Evolutionary conservation across 1,140 invertebrate species (phyloP).

Genomic region (Dermatophagoides farinae): DNA sequence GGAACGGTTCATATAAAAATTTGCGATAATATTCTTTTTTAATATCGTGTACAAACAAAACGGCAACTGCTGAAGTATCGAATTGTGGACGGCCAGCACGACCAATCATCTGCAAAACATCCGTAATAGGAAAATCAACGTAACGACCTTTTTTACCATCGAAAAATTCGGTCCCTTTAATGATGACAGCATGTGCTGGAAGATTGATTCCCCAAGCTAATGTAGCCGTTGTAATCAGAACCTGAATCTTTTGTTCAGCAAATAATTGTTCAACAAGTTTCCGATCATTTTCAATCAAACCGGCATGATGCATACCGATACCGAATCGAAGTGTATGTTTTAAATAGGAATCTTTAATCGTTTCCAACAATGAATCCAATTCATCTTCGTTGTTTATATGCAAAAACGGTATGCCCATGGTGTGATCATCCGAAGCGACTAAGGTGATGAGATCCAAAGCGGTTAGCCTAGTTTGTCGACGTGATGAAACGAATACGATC

Average conservation of each 20-base stretch:
- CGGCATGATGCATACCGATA: slow-evolving; percentile 95
- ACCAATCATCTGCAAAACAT: slow-evolving; percentile 95
- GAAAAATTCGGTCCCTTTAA: slow-evolving; percentile 83
- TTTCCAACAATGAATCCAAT: slow-evolving; percentile 33
- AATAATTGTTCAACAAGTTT: slow-evolving; percentile 83
- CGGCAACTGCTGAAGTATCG: slow-evolving; percentile 82
- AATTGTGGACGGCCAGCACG: slow-evolving; percentile 87
- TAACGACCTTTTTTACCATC: slow-evolving; percentile 91
- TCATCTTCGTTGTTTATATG: slow-evolving; percentile 62
- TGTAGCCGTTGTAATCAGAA: slow-evolving; percentile 90
- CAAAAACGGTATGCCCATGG: slow-evolving; percentile 53
- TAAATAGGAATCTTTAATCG: slow-evolving; percentile 65
- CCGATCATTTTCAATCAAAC: slow-evolving; percentile 71
- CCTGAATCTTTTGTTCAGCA: slow-evolving; percentile 91
- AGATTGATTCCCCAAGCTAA: slow-evolving; percentile 95
- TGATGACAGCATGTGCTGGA: slow-evolving; percentile 65
- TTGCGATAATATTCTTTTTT: slow-evolving; percentile 99
- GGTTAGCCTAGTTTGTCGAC: slow-evolving; percentile 86
- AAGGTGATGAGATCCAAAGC: slow-evolving; percentile 88
- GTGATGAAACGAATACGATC: slow-evolving; percentile 90
- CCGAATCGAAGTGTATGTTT: slow-evolving; percentile 87
- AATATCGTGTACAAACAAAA: slow-evolving; percentile 88
- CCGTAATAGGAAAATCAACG: slow-evolving; percentile 96
- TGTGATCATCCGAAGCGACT: slow-evolving; percentile 72
- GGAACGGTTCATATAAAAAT: slow-evolving; percentile 96